Base-by-base conservation (phyloP, 2,888 invertebrate genomes). In the Cephus pulcher region DNA sequence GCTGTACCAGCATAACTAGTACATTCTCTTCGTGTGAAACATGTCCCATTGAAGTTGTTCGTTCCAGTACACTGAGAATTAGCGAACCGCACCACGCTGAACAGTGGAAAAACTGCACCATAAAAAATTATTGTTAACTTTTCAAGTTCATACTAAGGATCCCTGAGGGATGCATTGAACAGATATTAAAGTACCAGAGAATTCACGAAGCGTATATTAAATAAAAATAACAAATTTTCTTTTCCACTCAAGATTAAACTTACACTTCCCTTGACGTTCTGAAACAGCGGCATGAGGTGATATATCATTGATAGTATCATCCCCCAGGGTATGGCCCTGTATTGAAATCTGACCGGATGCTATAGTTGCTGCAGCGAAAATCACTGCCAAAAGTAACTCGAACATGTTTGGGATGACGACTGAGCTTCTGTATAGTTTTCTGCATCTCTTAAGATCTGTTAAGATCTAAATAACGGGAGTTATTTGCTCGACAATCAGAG, bases 11-110 rank as follows among this genome's bases (percentile, higher is more conserved):
- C 95, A 35, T 95, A 93, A 86, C 94, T 94, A 76, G 92, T 90
- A 88, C 97, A 97, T 89, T 97, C 96, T 12, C 95, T 93, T 74
- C 94, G 93, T n/a, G 96, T 95, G 81, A 95, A 94, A 87, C 97
- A 97, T 0, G 95, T 96, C 35, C 97, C 97, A 81, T 92, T 93
- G 88, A 96, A 93, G 69, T 94, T 93, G 88, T 94, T 95, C 15
- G 93, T 92, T 33, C 94, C 95, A 0, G 92, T 88, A 87, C 96
- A 97, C 40, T 95, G 94, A 4, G 94, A 93, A 90, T 96, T 96
- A 74, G 94, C 94, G 90, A 96, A 96, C 74, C 96, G 93, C n/a
- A 96, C 95, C 75, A 96, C 94, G 82, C 95, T 95, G 84, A 95
- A 94, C 87, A 95, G 94, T 4, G 95, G 95, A 87, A 95, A 95